These are phyloP conservation scores for Drosophila pallidifrons DNA, from an alignment of 1,140 invertebrate genomes.

Conservation along the genomic window DNA sequence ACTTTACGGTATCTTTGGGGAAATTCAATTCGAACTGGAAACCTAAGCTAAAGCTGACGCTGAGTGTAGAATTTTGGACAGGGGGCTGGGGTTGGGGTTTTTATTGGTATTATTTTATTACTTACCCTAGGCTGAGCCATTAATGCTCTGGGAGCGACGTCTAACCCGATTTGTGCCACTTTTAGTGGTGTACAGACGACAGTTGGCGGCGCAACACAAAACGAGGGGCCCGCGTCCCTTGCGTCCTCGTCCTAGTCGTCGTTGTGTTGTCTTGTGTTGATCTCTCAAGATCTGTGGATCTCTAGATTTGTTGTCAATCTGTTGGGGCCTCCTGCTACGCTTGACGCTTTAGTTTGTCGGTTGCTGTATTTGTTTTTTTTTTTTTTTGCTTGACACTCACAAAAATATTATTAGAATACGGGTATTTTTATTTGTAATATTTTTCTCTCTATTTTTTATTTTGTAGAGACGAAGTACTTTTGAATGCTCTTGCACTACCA, in stretches of 20 bases:
- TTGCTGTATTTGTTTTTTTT: constrained; percentile 17
- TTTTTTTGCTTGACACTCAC: constrained; percentile 53
- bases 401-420: constrained; percentile 61
- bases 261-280: constrained; percentile 26
- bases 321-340: constrained; percentile 53
- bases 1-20: not conserved
- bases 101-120: constrained; percentile 22
- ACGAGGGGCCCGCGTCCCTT: constrained; percentile 57
- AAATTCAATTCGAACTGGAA: no score
- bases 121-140: constrained; percentile 85
- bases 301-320: constrained; percentile 7
- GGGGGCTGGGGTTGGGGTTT: not conserved
- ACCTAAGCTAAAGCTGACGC: constrained; percentile 8
- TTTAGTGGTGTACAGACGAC: constrained; percentile 79
- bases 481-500: constrained; percentile 25
- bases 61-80: constrained; percentile 1
- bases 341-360: constrained; percentile 29
- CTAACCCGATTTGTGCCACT: constrained; percentile 85
- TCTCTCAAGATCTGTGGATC: constrained; percentile 22
- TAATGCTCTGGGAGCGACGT: constrained; percentile 85
- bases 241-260: constrained; percentile 35
- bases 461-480: constrained; percentile 21
- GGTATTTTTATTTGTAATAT: constrained; percentile 21
- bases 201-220: constrained; percentile 74
- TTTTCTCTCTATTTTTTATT: constrained; percentile 9